Evolutionary conservation across 2,888 invertebrate genomes (phyloP), one percentile per base, ranked within the genome.

Genomic region (Brachyptera putata): DNA sequence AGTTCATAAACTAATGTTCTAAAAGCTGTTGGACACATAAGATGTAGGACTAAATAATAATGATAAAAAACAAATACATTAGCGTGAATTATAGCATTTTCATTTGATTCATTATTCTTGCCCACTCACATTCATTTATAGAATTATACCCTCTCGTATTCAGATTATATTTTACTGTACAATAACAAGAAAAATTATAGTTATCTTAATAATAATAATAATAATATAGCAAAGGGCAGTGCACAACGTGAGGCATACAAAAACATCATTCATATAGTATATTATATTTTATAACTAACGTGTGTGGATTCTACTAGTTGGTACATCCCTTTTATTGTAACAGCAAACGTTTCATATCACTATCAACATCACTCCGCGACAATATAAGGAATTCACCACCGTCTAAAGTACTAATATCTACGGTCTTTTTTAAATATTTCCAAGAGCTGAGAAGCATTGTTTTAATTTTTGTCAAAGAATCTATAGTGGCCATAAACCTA

Each of bases 101-200:
- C n/a, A 36, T 53, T 43, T 60, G 21, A 16, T 24, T 55, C 25
- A 55, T 39, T 37, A 37, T 39, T 24, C 46, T 46, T n/a, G 13
- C 24, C 46, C 46, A 46, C n/a, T 24, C 46, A 46, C 46, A 22
- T 24, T 22, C 61, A 57, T 50, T 50, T 39, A 18, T 61, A n/a
- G n/a, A n/a, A n/a, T n/a, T n/a, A n/a, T n/a, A n/a, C 57, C 48
- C 39, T 55, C 59, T 61, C 63, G 56, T 58, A 60, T 60, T 57
- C 61, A 62, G 58, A 61, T 59, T 56, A 57, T 56, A 63, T 59
- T 39, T 61, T 60, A 63, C 65, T 65, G 65, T 65, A 65, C 65
- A 65, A 57, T 63, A 65, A 65, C 65, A 65, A 65, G 63, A 63
- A 60, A 59, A 60, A 62, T 58, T 62, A 62, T 61, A 64, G 25